phyloP scores from a whole-genome alignment of 23 tunicate species.

The Aplidium turbinatum region DNA sequence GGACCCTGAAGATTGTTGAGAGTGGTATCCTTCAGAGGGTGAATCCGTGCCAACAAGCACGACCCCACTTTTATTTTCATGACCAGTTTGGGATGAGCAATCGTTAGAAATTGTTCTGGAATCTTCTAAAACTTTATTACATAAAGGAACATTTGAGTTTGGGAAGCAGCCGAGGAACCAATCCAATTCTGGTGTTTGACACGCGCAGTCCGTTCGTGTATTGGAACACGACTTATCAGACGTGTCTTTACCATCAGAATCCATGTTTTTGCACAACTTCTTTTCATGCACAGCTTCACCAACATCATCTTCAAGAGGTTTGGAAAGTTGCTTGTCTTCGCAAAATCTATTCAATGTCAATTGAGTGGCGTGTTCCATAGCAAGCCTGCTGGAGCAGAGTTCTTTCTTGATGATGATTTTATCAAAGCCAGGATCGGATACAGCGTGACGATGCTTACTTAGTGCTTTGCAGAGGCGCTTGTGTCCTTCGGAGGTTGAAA shows the following conservation, averaged over 20 bases:
- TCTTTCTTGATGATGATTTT: too few species aligned
- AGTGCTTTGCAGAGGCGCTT: conserved; percentile 49
- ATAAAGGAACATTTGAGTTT: too few species aligned
- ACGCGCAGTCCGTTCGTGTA: conserved; percentile 53
- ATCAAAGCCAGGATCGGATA: conserved; percentile 74
- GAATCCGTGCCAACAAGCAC: conserved; percentile 31
- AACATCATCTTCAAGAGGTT: too few species aligned
- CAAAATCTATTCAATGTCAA: too few species aligned
- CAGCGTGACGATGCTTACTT: conserved; percentile 74
- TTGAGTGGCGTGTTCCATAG: too few species aligned
- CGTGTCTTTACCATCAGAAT: too few species aligned
- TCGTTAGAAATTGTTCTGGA: not conserved
- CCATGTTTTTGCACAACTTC: not conserved
- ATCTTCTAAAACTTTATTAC: too few species aligned
- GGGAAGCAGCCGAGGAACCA: conserved; percentile 17
- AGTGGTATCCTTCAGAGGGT: conserved; percentile 92
- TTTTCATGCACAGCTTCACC: not conserved
- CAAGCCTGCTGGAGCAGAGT: too few species aligned
- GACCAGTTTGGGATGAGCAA: not conserved
- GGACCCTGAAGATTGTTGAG: conserved; percentile 93
- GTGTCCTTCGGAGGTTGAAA: not conserved
- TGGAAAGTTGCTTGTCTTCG: too few species aligned
- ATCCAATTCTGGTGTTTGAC: conserved; percentile 41
- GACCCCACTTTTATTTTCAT: too few species aligned
- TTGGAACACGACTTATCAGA: too few species aligned